These are phyloP conservation scores for Pachyrhynchus sulphureomaculatus DNA, from an alignment of 1,140 invertebrate genomes.

Conservation along the genomic window DNA sequence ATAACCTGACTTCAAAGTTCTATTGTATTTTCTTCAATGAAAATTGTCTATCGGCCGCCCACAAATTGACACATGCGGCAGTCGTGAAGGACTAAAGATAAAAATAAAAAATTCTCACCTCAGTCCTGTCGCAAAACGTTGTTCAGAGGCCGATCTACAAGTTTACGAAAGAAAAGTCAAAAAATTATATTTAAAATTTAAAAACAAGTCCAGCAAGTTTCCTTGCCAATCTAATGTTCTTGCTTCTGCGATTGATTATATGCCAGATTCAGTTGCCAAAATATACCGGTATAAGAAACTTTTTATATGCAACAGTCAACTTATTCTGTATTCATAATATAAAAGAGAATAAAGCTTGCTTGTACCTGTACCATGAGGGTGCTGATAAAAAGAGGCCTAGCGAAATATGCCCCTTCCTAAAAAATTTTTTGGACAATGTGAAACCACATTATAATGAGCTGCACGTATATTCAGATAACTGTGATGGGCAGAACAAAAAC, in stretches of 20 bases:
- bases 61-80: constrained; percentile 37
- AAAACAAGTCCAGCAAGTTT: constrained; percentile 40
- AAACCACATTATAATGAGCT: constrained; percentile 33
- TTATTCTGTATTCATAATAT: constrained; percentile 7
- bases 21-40: not conserved
- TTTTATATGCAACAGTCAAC: constrained; percentile 4
- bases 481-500: constrained; percentile 42
- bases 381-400: constrained; percentile 12
- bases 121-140: no score
- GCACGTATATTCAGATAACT: constrained; percentile 38
- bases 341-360: no score
- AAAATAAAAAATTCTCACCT: no score
- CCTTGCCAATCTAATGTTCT: constrained; percentile 25
- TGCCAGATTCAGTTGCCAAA: constrained; percentile 28
- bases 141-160: no score
- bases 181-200: no score
- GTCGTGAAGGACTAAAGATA: no score
- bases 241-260: no score
- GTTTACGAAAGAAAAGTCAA: no score
- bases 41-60: constrained; percentile 7
- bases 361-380: constrained; percentile 17
- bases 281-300: constrained; percentile 7
- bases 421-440: constrained; percentile 9
- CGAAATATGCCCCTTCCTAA: constrained; percentile 24
- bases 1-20: not conserved